Evolutionary conservation across 1,140 invertebrate species (phyloP).

Genomic region (Drosophila serrata): DNA sequence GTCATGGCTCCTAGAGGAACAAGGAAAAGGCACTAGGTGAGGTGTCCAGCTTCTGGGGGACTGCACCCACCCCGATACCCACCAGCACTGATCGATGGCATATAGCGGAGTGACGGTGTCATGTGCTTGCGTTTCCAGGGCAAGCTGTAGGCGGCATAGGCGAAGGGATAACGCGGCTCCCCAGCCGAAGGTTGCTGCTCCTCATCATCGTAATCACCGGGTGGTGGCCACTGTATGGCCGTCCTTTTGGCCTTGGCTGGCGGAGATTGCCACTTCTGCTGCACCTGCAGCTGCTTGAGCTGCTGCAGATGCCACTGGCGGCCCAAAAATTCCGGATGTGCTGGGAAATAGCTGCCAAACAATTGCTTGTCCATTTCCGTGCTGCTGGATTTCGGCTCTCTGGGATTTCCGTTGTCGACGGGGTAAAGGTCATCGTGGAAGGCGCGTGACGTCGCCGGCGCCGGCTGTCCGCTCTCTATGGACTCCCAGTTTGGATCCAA

Average conservation of each 20-base stretch:
- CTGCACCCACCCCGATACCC: constrained; percentile 14
- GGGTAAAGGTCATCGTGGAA: constrained; percentile 40
- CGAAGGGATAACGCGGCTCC: constrained; percentile 30
- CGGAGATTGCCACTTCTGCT: constrained; percentile 68
- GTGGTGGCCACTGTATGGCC: constrained; percentile 27
- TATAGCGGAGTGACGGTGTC: constrained; percentile 30
- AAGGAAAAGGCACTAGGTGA: constrained; percentile 31
- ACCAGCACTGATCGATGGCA: constrained; percentile 78
- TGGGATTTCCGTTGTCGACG: constrained; percentile 59
- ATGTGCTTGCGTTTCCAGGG: constrained; percentile 44
- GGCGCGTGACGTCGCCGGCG: constrained; percentile 17
- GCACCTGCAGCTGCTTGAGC: constrained; percentile 51
- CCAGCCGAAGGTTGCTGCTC: constrained; percentile 3
- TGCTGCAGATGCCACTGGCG: constrained; percentile 30
- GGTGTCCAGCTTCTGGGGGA: background rate
- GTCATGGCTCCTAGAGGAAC: constrained; percentile 78
- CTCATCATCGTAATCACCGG: background rate
- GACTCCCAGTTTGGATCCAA: constrained; percentile 17
- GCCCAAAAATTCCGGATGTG: constrained; percentile 43
- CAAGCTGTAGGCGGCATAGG: constrained; percentile 28
- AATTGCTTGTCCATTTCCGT: constrained; percentile 61
- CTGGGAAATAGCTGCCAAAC: constrained; percentile 45
- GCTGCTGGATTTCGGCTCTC: constrained; percentile 45
- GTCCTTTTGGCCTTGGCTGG: constrained; percentile 36
- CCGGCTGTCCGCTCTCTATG: constrained; percentile 1